Base-by-base conservation (phyloP, 2,888 invertebrate species). In the Plagiodera versicolora region DNA sequence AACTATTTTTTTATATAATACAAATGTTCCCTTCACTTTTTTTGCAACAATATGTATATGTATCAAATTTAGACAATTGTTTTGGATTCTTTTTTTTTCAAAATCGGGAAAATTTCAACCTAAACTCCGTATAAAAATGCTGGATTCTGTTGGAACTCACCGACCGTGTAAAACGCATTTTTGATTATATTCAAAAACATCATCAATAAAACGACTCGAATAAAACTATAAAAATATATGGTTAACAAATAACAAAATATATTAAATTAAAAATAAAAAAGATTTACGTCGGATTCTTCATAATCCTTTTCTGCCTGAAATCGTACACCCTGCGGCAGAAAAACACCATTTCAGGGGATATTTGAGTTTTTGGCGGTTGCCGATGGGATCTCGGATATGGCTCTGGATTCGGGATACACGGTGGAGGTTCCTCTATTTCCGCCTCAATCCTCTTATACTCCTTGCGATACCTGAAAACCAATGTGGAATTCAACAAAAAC, bases 261-360 rank as follows among this genome's bases (percentile, higher is more conserved):
- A 56, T 59, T 39, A 39, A 60, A 61, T 28, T 35, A 60, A 67
- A 49, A 58, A 57, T 35, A 60, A 67, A 49, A 58, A 57, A 19
- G 45, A 70, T 72, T 78, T 80, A 80, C 72, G 78, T 79, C 16
- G 81, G 81, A 76, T 81, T 81, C 67, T 81, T 81, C 46, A 80
- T 75, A 63, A 91, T 85, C 72, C 91, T 84, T 78, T 94, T 95
- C 73, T 93, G 91, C 71, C 95, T 87, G 83, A 94, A 95, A 82
- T 98, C 97, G 83, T 97, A 98, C 62, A 97, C 92, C 72, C 93
- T 90, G 51, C 95, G 89, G 81, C 97, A 97, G 84, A 96, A 94
- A 79, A 97, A 92, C 46, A 98, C 92, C 80, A 94, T 88, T 74
- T 96, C 96, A 8, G 89, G 85, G 58, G 89, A 86, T 52, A 89